Evolutionary conservation across 1,140 invertebrate species (phyloP), one percentile per base, ranked within the genome.

Genomic region (Zaprionus inermis): DNA sequence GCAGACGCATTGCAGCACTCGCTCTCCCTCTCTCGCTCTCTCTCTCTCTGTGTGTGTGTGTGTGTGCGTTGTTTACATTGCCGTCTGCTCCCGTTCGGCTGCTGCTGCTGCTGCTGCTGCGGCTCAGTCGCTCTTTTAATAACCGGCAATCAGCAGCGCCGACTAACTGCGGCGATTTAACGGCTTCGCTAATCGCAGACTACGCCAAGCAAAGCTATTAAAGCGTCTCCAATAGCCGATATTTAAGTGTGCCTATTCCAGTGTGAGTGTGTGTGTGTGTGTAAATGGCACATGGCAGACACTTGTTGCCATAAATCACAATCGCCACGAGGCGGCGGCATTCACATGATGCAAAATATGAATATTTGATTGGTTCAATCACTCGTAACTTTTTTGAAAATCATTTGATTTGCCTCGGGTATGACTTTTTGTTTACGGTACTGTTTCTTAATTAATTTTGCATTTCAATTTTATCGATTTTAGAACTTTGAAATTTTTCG

Each of bases 31-130:
- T 56, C 32, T 34, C 24, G 24, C 24, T 3, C 24, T 3, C 24
- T 28, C 24, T 28, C 24, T 28, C 24, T 5, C 24, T 36, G 58
- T 20, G 32, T 41, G 34, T 6, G 7, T 34, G 38, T 38, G 44
- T 49, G 61, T 65, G 49, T 24, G 72, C 41, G 24, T 74, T 74
- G 72, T 74, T 74, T 74, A 74, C 71, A 73, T 61, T 69, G 49
- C 16, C 28, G 36, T 32, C 36, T 36, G 57, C 57, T 55, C 57
- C 56, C 34, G 36, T 41, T 68, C 41, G 24, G 10, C 22, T 1
- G 22, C 22, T 24, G 22, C 22, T 24, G 22, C 22, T 24, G 36
- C 30, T 18, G 20, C 38, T 12, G 16, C 6, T 52, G 16, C 38
- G 49, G 22, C 22, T 49, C 44, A 22, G 5, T 34, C 64, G 58